Base-by-base conservation (phyloP, 2,888 invertebrate genomes). In the Leptinotarsa rubiginosa region DNA sequence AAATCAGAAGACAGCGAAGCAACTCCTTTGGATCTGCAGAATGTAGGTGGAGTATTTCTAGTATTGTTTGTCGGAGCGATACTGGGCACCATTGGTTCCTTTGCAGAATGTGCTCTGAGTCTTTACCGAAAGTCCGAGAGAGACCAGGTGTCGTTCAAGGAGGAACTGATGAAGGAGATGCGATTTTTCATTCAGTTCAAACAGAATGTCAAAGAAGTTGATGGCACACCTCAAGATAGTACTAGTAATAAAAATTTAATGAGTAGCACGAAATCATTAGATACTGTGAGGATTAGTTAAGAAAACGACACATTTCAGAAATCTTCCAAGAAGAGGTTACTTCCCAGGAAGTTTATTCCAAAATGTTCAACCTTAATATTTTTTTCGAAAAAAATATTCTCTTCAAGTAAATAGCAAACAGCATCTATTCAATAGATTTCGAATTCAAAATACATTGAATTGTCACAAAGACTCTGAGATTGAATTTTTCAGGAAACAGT, bases 11-110 rank as follows among this genome's bases (percentile, higher is more conserved):
- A 89, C 50, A 88, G 88, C 1, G 89, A 88, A 84, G 88, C 92
- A 0, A 90, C 90, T 49, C 91, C 92, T 18, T 87, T 96, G 68
- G 93, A 92, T 18, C 87, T 97, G 71, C 92, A 93, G 62, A 96
- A 97, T 85, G 94, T 95, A 1, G 94, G 94, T 70, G 95, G 95
- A n/a, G 94, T 96, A 1, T 96, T 95, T 86, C 90, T 95, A 52
- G 94, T 95, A 1, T 89, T 96, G 1, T 91, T 91, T 2, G 89
- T 91, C 1, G 95, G 95, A 0, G 91, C 93, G 41, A 88, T 88
- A 0, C 82, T 93, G 78, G 93, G 93, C 0, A 88, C 92, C 15
- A 81, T 93, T 16, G 91, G 93, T 54, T 93, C 95, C 3, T 90
- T 94, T 72, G 82, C 92, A 13, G 96, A 96, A 87, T 90, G 93